Percentiles rank a stretch among this genome's conserved stretches.
Evolutionary conservation across 2,113 vertebrate genomes (phyloP).

Genomic region (Peromyscus leucopus): DNA sequence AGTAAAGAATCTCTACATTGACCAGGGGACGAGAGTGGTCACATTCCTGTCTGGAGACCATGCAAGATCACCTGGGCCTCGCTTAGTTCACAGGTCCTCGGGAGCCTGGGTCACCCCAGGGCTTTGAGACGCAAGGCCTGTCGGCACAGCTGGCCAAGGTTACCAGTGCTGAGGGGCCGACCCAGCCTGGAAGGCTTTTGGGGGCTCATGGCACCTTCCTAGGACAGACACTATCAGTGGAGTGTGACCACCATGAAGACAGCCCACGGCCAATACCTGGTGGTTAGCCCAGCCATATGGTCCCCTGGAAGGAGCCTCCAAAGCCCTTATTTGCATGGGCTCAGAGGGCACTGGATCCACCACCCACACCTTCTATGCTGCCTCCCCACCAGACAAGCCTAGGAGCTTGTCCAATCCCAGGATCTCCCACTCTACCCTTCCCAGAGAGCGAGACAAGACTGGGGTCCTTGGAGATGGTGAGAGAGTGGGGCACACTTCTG

Average conservation of each 20-base stretch:
- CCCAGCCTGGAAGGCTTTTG: background rate
- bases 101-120: background rate
- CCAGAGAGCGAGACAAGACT: too few relatives aligned
- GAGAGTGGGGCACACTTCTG: background rate
- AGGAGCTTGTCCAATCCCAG: background rate
- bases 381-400: background rate
- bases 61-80: background rate
- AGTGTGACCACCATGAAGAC: background rate
- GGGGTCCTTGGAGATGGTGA: background rate
- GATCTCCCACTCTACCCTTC: background rate
- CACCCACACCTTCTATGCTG: background rate
- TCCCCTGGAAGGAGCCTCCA: background rate
- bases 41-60: too few relatives aligned
- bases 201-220: background rate
- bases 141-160: background rate
- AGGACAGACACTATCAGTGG: background rate
- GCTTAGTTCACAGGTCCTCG: background rate
- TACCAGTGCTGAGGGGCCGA: background rate
- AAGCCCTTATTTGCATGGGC: background rate
- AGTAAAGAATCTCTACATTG: background rate
- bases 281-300: background rate
- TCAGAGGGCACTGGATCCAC: background rate
- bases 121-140: background rate
- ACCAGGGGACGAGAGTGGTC: background rate
- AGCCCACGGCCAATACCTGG: background rate